Conservation (phyloP, 2,888 invertebrate species). For the Anodontia alba region DNA sequence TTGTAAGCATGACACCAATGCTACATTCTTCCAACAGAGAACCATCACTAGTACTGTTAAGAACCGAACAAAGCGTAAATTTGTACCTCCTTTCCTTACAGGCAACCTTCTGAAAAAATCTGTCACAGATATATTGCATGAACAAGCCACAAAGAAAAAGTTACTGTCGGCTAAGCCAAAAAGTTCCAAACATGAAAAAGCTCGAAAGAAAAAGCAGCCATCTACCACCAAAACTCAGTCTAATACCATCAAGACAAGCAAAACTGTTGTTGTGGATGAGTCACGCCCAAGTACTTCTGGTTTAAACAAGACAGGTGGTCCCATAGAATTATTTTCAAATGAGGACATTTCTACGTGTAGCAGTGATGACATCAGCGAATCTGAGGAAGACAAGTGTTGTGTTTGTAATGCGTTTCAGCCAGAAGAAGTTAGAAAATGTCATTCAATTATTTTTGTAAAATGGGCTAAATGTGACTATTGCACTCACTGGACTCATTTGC, state of each 20-base stretch:
- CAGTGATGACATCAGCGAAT: background rate
- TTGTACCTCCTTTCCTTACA: slow-evolving; percentile 25
- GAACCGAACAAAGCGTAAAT: slow-evolving; percentile 28
- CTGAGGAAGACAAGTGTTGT: slow-evolving; percentile 32
- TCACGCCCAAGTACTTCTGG: background rate
- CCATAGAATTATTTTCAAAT: too few relatives aligned
- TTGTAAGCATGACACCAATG: too few relatives aligned
- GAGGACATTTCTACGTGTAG: too few relatives aligned
- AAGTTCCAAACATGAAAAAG: background rate
- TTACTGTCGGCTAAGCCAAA: background rate
- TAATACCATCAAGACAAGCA: background rate
- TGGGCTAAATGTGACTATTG: slow-evolving; percentile 35
- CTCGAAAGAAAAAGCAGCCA: background rate
- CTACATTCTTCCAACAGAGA: too few relatives aligned
- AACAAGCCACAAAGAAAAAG: background rate
- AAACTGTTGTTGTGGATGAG: background rate
- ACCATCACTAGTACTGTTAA: slow-evolving; percentile 11
- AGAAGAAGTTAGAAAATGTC: background rate
- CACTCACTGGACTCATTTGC: too few relatives aligned
- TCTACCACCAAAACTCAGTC: background rate
- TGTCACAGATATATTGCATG: slow-evolving; percentile 10
- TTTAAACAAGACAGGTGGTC: too few relatives aligned
- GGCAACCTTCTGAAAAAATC: slow-evolving; percentile 28
- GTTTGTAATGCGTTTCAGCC: background rate
- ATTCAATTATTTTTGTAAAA: slow-evolving; percentile 21